These are phyloP conservation scores for Channa striata DNA, from an alignment of 2,797 vertebrate genomes.

Conservation along the genomic window DNA sequence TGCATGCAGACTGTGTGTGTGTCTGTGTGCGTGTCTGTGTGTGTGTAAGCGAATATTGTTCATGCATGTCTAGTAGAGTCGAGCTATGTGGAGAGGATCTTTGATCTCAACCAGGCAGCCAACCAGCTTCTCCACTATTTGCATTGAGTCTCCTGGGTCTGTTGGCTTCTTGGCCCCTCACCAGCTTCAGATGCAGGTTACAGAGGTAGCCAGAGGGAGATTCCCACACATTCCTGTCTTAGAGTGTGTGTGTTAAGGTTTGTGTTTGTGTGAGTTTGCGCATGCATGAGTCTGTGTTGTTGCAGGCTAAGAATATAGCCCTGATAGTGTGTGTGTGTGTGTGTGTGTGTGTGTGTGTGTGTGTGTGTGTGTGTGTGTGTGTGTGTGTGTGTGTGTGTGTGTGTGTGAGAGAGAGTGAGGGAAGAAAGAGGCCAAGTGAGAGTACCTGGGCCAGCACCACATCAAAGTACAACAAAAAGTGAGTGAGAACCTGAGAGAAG, in stretches of 20 bases:
- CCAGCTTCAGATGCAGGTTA: slow-evolving; percentile 79
- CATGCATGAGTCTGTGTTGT: slow-evolving; percentile 59
- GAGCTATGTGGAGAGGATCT: slow-evolving; percentile 75
- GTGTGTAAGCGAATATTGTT: slow-evolving; percentile 70
- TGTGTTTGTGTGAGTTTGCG: slow-evolving; percentile 44
- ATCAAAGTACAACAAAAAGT: slow-evolving; percentile 61
- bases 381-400: slow-evolving; percentile 1
- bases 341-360: not conserved
- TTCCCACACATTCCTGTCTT: slow-evolving; percentile 80
- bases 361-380: slow-evolving; percentile 23
- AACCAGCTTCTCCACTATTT: slow-evolving; percentile 75
- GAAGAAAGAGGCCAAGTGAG: slow-evolving; percentile 46
- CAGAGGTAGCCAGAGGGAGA: slow-evolving; percentile 81
- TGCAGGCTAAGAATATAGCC: slow-evolving; percentile 44
- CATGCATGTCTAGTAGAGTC: slow-evolving; percentile 75
- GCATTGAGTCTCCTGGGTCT: slow-evolving; percentile 76
- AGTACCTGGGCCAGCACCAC: slow-evolving; percentile 70
- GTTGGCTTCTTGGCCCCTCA: slow-evolving; percentile 78
- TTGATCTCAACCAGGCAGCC: slow-evolving; percentile 77
- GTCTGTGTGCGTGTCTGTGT: slow-evolving; percentile 52
- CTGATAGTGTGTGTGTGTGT: not conserved
- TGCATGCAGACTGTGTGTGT: slow-evolving; percentile 30
- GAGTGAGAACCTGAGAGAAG: slow-evolving; percentile 24
- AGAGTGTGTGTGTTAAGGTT: slow-evolving; percentile 44
- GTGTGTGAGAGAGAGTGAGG: slow-evolving; percentile 20